Conservation (phyloP, 2,888 invertebrate species). For the Unio delphinus region DNA sequence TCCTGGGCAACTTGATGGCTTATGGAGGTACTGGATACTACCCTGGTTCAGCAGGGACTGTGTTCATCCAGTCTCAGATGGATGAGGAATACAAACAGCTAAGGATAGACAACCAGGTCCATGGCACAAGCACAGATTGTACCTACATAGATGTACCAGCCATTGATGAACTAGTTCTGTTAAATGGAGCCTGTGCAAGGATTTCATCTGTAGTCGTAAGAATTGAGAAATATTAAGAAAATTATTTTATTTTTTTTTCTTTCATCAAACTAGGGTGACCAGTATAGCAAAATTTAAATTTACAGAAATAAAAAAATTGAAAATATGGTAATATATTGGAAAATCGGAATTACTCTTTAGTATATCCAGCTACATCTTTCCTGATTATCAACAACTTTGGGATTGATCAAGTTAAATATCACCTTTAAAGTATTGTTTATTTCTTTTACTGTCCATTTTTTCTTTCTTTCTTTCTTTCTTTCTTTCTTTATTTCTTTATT, state of each 20-base stretch:
- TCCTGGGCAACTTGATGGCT: slow-evolving; percentile 42
- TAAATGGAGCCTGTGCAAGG: slow-evolving; percentile 41
- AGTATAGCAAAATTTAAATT: too few relatives aligned
- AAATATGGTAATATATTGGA: too few relatives aligned
- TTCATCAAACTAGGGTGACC: too few relatives aligned
- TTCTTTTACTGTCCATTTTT: too few relatives aligned
- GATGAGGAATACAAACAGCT: slow-evolving; percentile 23
- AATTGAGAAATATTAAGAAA: neutral
- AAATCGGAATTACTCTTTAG: too few relatives aligned
- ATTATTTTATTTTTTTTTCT: neutral
- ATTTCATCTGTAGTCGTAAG: neutral
- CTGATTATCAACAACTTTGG: too few relatives aligned
- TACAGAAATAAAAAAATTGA: too few relatives aligned
- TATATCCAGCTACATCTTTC: too few relatives aligned
- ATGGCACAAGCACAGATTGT: slow-evolving; percentile 18
- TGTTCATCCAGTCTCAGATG: slow-evolving; percentile 32
- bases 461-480: too few relatives aligned
- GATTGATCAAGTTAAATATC: too few relatives aligned
- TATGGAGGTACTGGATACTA: slow-evolving; percentile 36
- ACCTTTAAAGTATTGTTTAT: too few relatives aligned
- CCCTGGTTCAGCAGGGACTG: slow-evolving; percentile 49
- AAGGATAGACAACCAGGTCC: slow-evolving; percentile 38
- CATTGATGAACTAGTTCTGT: slow-evolving; percentile 32
- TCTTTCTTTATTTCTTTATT: too few relatives aligned
- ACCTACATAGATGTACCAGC: slow-evolving; percentile 24